Evolutionary conservation across 2,888 invertebrate species (phyloP).

Genomic region (Entomobrya proxima): DNA sequence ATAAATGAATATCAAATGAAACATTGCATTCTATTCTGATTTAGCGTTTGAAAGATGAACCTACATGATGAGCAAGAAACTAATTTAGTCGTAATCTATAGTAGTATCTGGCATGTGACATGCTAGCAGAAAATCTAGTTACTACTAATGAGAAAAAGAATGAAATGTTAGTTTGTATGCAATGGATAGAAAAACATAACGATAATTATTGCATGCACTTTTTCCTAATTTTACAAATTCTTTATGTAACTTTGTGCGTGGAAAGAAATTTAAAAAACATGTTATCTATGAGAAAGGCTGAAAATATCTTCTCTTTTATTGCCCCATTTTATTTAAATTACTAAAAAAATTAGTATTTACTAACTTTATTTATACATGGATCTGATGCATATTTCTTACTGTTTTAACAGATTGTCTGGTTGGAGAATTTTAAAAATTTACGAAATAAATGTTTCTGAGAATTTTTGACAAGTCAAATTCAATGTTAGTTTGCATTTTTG

Average conservation of each 20-base stretch:
- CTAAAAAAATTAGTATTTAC: background rate
- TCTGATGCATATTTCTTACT: no score
- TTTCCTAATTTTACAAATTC: constrained; percentile 1
- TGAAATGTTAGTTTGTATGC: background rate
- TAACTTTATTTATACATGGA: no score
- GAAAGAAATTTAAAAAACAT: background rate
- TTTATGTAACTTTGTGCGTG: background rate
- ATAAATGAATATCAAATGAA: background rate
- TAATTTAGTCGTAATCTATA: constrained; percentile 8
- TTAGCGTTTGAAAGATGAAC: constrained; percentile 1
- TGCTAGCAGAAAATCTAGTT: constrained; percentile 48
- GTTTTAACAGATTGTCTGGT: no score
- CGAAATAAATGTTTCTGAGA: no score
- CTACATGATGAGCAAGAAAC: background rate
- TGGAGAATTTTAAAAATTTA: no score
- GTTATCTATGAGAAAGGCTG: no score
- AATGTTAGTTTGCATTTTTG: no score
- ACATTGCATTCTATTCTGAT: constrained; percentile 6
- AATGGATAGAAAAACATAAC: background rate
- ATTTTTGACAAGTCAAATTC: no score
- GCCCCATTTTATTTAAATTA: background rate
- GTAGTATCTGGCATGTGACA: constrained; percentile 42
- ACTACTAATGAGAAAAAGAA: constrained; percentile 16
- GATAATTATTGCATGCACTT: background rate
- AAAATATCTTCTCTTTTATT: background rate